Percentiles rank a stretch among this genome's conserved stretches.
phyloP scores from a whole-genome alignment of 1,140 invertebrate species.

The roundworm (Caenorhabditis elegans) region DNA sequence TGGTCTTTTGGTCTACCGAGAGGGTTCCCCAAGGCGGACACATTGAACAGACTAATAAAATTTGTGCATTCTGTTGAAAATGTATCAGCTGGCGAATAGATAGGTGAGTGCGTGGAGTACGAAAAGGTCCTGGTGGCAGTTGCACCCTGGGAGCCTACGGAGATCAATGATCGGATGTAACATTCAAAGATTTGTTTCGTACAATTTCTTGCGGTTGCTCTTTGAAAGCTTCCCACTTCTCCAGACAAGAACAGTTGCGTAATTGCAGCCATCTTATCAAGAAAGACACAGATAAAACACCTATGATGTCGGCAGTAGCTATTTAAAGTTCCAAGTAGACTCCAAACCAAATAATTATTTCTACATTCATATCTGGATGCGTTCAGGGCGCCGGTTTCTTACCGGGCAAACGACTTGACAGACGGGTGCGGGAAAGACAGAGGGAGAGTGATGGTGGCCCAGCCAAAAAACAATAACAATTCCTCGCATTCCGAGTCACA shows the following conservation, averaged over 20 bases:
- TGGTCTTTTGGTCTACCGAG: not conserved
- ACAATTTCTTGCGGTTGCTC: slow-evolving; percentile 6
- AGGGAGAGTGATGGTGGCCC: not conserved
- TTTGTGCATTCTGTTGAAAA: not conserved
- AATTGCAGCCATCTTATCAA: too few relatives aligned
- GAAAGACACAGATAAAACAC: too few relatives aligned
- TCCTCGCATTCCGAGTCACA: slow-evolving; percentile 12
- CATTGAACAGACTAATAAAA: not conserved
- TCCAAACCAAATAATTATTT: not conserved
- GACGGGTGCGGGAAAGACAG: not conserved
- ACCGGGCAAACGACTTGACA: not conserved
- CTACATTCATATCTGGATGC: not conserved
- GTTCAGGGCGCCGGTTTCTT: not conserved
- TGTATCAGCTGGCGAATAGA: not conserved
- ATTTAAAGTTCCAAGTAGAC: too few relatives aligned
- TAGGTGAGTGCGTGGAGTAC: slow-evolving; percentile 3
- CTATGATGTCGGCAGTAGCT: too few relatives aligned
- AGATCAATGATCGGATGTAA: slow-evolving; percentile 18
- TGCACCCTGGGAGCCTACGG: not conserved
- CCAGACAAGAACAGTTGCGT: too few relatives aligned
- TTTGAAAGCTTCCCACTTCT: not conserved
- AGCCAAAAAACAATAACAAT: slow-evolving; percentile 19
- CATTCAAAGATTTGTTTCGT: not conserved
- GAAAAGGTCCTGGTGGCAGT: not conserved
- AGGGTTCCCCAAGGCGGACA: not conserved